Evolutionary conservation across 2,797 vertebrate genomes (phyloP), one percentile per base, ranked within the genome.

Genomic region (Buceros bicornis): DNA sequence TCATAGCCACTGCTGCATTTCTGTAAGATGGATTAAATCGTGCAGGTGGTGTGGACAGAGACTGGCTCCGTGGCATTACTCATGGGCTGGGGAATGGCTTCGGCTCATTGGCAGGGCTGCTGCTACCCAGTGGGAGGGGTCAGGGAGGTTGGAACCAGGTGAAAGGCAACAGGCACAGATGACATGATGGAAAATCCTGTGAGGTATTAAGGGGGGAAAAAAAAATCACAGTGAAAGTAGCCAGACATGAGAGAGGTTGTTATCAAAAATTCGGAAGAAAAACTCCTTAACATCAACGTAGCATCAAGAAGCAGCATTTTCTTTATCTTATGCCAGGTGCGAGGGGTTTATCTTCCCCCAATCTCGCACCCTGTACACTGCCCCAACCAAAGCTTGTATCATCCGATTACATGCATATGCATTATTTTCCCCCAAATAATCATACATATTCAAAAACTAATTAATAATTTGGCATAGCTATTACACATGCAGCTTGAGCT

Each of bases 81-180:
- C 5, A 16, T 50, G 45, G 67, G 33, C 14, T 67, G 24, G 7
- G 20, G 24, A 79, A 37, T 2, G 4, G n/a, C 42, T 28, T 10
- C 3, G 3, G 26, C 45, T 53, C 31, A 6, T 40, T 1, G 1
- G 5, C 18, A 51, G 28, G 47, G 21, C n/a, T 82, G 60, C 10
- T 53, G 13, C 8, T 16, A 5, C 17, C 31, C 42, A 11, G 11
- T 0, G 3, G 13, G 21, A 84, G 6, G 3, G 2, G 17, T 18
- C 10, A 18, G 45, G n/a, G 40, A 62, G 47, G 35, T 16, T 42
- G 35, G 45, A 82, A 22, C 14, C 12, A 20, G 26, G 13, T 2
- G 22, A 42, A 18, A 37, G 21, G 25, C 43, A 70, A 3, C 20
- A 73, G 60, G 6, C 7, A 8, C 10, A 24, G 56, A 22, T 21